Evolutionary conservation across 2,888 invertebrate species (phyloP), one percentile per base, ranked within the genome.

Genomic region (Xylocampa areola): DNA sequence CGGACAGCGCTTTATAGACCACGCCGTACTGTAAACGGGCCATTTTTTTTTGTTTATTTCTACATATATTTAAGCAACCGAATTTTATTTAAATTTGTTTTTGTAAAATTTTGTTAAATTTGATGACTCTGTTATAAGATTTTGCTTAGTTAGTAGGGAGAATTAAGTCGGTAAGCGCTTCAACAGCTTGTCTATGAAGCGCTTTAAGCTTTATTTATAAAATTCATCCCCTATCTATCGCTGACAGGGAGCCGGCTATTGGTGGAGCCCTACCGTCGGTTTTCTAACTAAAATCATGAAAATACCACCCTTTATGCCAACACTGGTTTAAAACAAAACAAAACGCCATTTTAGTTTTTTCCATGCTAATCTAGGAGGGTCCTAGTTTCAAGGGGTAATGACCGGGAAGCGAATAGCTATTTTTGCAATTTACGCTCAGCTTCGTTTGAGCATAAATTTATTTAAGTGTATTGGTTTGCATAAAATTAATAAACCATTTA

Each of bases 321-420:
- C 85, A 87, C 77, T 81, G 81, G 85, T 84, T 85, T 86, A 81
- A 81, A 85, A 80, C 85, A 85, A 85, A 88, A 90, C 89, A 90
- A 89, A 87, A 72, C 86, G 86, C 85, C 86, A 90, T 90, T 91
- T 90, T 88, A 81, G 82, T 80, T 85, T 86, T 85, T 85, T 84
- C 80, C 84, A 79, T 80, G 85, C 85, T 90, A 89, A 91, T 90
- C 89, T 87, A 84, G 81, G 83, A 81, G 85, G 85, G 87, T 79
- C 63, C 85, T 80, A 82, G 80, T 78, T 68, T 76, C 75, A 71
- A 68, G 77, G 89, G 88, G 84, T 85, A 89, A 88, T 86, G 89
- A 86, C 89, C 88, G 84, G 61, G 80, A 79, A 81, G 70, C 68
- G 74, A 71, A 76, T 68, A 69, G 69, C 68, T 71, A 63, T 70